phyloP scores from a whole-genome alignment of 2,113 vertebrate genomes.

The Peucedramus taeniatus region DNA sequence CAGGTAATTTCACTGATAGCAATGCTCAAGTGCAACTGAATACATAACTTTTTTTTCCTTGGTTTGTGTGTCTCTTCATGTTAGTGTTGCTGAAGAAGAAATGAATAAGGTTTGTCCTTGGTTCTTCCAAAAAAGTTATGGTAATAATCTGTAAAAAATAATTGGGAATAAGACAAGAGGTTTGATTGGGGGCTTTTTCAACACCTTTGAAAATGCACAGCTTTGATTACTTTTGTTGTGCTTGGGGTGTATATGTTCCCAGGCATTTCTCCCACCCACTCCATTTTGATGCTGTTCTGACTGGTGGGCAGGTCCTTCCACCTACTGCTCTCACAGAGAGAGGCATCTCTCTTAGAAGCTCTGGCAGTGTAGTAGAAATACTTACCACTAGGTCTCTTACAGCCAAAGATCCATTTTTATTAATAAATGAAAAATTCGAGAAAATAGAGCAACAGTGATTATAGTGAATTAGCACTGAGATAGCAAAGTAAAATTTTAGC shows the following conservation, averaged over 20 bases:
- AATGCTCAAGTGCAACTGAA: background rate
- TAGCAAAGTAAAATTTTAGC: background rate
- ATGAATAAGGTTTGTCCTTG: background rate
- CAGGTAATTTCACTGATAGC: background rate
- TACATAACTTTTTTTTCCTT: background rate
- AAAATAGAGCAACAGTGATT: background rate
- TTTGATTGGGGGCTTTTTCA: background rate
- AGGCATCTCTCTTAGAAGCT: background rate
- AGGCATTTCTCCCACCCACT: background rate
- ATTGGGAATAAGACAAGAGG: background rate
- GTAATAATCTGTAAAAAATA: background rate
- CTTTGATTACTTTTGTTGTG: background rate
- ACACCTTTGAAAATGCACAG: background rate
- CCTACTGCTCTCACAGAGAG: background rate
- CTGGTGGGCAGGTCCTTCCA: background rate
- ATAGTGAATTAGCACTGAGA: background rate
- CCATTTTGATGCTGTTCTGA: background rate
- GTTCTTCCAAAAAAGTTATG: background rate
- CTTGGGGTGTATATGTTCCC: background rate
- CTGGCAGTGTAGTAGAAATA: background rate
- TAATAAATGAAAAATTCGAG: background rate
- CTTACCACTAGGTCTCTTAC: background rate
- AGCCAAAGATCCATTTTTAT: background rate
- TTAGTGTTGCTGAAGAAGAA: background rate
- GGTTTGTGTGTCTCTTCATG: background rate